phyloP scores from a whole-genome alignment of 2,113 vertebrate genomes.

The Neotragus moschatus region DNA sequence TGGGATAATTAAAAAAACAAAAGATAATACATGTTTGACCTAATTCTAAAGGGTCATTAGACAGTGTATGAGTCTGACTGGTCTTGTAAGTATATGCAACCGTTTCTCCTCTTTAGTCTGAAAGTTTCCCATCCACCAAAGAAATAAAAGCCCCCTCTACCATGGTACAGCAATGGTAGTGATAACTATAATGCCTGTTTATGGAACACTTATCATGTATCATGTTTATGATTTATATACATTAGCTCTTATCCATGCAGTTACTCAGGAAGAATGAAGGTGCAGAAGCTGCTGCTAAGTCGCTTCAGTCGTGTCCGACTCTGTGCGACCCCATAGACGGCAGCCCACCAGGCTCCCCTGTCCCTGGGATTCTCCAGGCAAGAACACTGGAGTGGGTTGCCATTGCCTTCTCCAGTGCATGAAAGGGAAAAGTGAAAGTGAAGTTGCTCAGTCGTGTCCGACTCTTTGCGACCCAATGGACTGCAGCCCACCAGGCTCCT shows the following conservation, averaged over 20 bases:
- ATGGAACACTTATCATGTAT: neutral
- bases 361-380: no score
- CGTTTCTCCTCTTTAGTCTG: neutral
- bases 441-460: no score
- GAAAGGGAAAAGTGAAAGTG: no score
- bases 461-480: no score
- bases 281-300: neutral
- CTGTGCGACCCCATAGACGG: no score
- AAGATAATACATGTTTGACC: neutral
- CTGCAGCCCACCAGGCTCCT: no score
- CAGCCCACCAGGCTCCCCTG: no score
- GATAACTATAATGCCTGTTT: neutral
- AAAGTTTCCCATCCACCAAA: neutral
- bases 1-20: neutral
- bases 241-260: neutral
- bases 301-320: no score
- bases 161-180: neutral
- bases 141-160: neutral
- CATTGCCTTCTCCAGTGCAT: no score
- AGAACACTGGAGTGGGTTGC: no score
- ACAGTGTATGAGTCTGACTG: neutral
- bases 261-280: neutral
- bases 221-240: neutral
- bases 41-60: neutral
- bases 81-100: neutral